Conservation (phyloP, 2,797 vertebrate species). For the Helarctos malayanus region DNA sequence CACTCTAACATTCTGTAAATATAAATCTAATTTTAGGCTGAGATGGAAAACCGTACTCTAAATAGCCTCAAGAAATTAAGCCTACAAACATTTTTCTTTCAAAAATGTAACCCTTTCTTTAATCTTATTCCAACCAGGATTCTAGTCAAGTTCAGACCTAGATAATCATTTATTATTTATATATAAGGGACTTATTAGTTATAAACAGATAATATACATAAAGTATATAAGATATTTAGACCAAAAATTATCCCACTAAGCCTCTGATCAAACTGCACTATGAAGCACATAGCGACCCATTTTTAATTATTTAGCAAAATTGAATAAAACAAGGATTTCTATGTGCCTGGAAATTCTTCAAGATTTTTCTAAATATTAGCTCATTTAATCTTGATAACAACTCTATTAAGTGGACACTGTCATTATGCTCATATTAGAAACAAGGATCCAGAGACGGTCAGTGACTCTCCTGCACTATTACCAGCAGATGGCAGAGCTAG, state of each 20-base stretch:
- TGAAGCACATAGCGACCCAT: not conserved
- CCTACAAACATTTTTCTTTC: not conserved
- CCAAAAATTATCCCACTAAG: not conserved
- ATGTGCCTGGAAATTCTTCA: not conserved
- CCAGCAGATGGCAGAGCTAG: not conserved
- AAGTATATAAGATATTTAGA: not conserved
- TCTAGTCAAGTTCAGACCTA: not conserved
- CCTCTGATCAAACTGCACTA: not conserved
- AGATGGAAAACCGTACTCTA: not conserved
- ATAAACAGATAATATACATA: not conserved
- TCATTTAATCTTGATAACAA: not conserved
- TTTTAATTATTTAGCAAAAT: conserved; percentile 1
- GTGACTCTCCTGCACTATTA: not conserved
- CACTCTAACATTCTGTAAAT: not conserved
- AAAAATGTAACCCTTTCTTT: not conserved
- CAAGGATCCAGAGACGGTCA: not conserved
- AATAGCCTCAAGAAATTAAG: not conserved
- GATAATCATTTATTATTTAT: not conserved
- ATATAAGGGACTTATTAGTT: not conserved
- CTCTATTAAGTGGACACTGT: not conserved
- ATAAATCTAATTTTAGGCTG: not conserved
- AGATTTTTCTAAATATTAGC: not conserved
- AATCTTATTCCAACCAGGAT: not conserved
- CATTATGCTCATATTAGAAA: not conserved
- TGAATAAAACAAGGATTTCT: not conserved